Base-by-base conservation (phyloP, 2,888 invertebrate species). In the Epicampocera succincta region DNA sequence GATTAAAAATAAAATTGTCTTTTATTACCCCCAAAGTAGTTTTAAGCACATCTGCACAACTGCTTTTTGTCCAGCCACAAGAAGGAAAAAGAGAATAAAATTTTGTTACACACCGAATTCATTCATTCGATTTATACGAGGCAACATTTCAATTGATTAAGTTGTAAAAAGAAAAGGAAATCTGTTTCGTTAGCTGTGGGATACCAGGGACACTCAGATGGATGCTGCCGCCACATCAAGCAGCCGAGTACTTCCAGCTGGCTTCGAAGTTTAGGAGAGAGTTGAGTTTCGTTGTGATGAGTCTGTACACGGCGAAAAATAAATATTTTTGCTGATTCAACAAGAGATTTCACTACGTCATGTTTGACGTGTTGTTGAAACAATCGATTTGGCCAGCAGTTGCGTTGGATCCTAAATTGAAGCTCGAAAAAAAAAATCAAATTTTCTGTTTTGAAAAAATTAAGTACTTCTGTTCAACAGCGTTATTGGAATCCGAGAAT, bases 141-240 rank as follows among this genome's bases (percentile, higher is more conserved):
- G 19, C 73, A 40, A 68, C 52, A 52, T 68, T 68, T 61, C 44
- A 76, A 65, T 65, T 78, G 29, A 58, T 58, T 65, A 15, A 42
- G 58, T 6, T 11, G 42, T 17, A 38, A 74, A 58, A 42, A 40
- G 44, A 50, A 40, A 82, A 77, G 69, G 60, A 74, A 82, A 82
- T 82, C 82, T 69, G 63, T 77, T 73, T 65, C 78, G 78, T 82
- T 78, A 74, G 58, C 82, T 78, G 65, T 74, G 56, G 78, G 69
- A 74, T 78, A 74, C 33, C 1, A 71, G 56, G 78, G 69, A 74
- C 74, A 74, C 33, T 9, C 58, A 74, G 17, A 73, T 63, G 63
- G 40, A 50, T 25, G 19, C 12, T 74, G 56, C 48, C 8, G 15
- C 46, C 38, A 21, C 33, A 54, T 73, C 60, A 40, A 21, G 13